Evolutionary conservation across 2,113 vertebrate genomes (phyloP).

Genomic region (Willisornis vidua): DNA sequence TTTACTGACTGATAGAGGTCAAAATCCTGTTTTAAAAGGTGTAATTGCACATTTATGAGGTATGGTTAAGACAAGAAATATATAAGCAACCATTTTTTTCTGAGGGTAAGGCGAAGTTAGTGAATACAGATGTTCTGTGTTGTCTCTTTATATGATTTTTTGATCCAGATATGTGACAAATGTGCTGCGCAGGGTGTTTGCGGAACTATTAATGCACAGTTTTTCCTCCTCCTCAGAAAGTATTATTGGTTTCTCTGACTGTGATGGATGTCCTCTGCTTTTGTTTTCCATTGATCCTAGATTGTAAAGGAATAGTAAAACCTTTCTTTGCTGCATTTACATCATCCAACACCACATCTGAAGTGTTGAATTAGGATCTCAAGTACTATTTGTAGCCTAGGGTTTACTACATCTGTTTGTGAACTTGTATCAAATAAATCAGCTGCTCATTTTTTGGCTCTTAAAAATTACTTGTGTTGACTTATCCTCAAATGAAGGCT

Average conservation of each 20-base stretch:
- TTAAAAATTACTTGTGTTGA: slow-evolving; percentile 54
- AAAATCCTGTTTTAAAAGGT: background rate
- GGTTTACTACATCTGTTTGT: background rate
- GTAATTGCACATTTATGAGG: background rate
- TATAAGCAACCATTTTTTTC: background rate
- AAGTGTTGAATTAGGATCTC: background rate
- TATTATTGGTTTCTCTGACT: background rate
- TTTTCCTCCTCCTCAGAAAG: background rate
- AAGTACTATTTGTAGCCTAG: background rate
- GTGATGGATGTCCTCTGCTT: slow-evolving; percentile 17
- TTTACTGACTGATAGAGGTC: background rate
- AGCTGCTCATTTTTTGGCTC: background rate
- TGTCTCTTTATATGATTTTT: background rate
- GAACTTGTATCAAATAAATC: background rate
- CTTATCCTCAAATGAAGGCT: background rate
- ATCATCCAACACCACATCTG: background rate
- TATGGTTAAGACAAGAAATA: background rate
- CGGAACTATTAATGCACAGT: background rate
- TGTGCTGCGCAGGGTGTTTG: background rate
- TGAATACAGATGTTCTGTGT: background rate
- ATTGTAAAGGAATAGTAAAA: background rate
- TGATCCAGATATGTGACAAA: background rate
- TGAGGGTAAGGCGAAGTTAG: background rate
- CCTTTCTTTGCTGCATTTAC: background rate
- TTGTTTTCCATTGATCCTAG: slow-evolving; percentile 16